These are phyloP conservation scores for Aramus guarauna DNA, from an alignment of 2,113 vertebrate species.

Conservation along the genomic window DNA sequence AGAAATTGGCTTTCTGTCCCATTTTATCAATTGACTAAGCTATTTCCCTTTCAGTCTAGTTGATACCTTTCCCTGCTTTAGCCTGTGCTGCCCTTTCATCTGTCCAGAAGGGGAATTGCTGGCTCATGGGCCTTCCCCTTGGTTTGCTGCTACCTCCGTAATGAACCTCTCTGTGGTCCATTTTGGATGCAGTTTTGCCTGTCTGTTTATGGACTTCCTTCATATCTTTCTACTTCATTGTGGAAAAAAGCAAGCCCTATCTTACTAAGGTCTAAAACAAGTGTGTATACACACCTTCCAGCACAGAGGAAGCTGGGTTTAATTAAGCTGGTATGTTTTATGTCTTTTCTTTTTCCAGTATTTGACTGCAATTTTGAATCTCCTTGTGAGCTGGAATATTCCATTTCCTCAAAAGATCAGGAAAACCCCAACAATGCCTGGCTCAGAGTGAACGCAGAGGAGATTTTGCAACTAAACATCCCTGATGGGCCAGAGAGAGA, in stretches of 20 bases:
- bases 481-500: constrained; percentile 52
- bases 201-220: neutral
- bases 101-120: neutral
- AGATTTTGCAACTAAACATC: constrained; percentile 63
- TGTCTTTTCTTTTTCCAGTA: constrained; percentile 63
- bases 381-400: constrained; percentile 79
- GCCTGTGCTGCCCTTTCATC: neutral
- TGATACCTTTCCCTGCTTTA: neutral
- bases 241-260: neutral
- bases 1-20: neutral
- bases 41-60: neutral
- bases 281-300: neutral
- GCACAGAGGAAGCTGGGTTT: neutral
- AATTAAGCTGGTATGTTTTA: neutral
- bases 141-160: neutral
- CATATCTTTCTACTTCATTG: neutral
- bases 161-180: neutral
- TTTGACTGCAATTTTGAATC: constrained; percentile 81
- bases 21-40: neutral
- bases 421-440: constrained; percentile 57
- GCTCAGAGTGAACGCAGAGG: constrained; percentile 70
- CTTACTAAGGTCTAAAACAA: neutral
- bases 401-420: constrained; percentile 43
- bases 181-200: neutral
- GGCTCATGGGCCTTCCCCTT: neutral